Evolutionary conservation across 2,888 invertebrate species (phyloP), one percentile per base, ranked within the genome.

Genomic region (Galerucella pusilla): DNA sequence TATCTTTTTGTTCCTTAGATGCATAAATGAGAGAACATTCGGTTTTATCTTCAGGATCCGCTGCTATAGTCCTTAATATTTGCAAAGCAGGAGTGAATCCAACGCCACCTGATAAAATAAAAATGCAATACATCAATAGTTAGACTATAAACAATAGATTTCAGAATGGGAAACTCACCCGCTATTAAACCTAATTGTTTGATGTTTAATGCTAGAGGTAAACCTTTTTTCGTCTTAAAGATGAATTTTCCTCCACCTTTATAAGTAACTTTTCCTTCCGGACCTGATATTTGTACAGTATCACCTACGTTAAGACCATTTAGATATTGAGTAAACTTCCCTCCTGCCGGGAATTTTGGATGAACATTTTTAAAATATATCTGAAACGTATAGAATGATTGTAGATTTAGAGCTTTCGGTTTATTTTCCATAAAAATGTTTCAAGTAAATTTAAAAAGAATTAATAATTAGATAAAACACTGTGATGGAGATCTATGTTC

Each of bases 301-400:
- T 65, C 64, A n/a, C 64, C 64, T 12, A 65, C 20, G n/a, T 65
- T 45, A 0, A 65, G 46, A 20, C 20, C 12, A 9, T 65, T n/a
- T 7, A 65, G 16, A 46, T 65, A 9, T 20, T 65, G 64, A 2
- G 64, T 16, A 42, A 65, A 45, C 16, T 65, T 65, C 2, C 64
- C 64, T 10, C 64, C 64, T 7, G 16, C 42, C 4, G 64, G 64
- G 20, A 9, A 46, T 46, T 65, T 65, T 2, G 64, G 64, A 20
- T 65, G n/a, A 16, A 16, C 46, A 20, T 46, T 46, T 65, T 16
- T n/a, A 20, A 65, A 65, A 65, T 65, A 65, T 45, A 65, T 46
- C 64, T 65, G 16, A 20, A 46, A 46, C 14, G 61, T 61, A 46
- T 46, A 12, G 12, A 42, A 42, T 42, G 7, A 6, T 42, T 42